Conservation (phyloP, 2,888 invertebrate genomes). For the Hermodice carunculata region DNA sequence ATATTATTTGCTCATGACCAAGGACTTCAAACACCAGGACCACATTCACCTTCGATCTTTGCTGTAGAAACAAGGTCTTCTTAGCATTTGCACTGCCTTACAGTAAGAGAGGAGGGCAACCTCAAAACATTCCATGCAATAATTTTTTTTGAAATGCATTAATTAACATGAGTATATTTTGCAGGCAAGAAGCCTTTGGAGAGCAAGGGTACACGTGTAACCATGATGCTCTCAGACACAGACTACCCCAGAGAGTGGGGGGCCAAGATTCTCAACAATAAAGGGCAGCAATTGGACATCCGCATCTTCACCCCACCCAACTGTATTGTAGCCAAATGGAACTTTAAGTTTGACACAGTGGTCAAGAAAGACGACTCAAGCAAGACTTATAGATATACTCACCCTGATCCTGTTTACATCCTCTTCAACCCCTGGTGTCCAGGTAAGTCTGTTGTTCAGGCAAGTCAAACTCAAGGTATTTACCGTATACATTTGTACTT, state of each 20-base stretch:
- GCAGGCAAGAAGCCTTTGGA: conserved; percentile 48
- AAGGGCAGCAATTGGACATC: conserved; percentile 33
- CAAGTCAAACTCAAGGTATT: too few species aligned
- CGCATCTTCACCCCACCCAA: conserved; percentile 49
- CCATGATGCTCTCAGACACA: conserved; percentile 50
- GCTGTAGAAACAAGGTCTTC: too few species aligned
- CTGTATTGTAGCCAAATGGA: conserved; percentile 55
- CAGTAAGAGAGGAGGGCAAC: too few species aligned
- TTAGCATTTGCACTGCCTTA: too few species aligned
- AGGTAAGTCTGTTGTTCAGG: conserved; percentile 72
- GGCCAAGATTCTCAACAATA: conserved; percentile 38
- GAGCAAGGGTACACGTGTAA: conserved; percentile 50
- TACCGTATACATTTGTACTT: too few species aligned
- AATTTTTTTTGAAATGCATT: too few species aligned
- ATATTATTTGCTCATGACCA: too few species aligned
- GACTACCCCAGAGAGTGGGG: conserved; percentile 51
- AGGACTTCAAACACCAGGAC: too few species aligned
- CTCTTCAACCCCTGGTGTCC: conserved; percentile 93
- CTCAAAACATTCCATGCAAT: too few species aligned
- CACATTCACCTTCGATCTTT: too few species aligned
- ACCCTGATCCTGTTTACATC: conserved; percentile 75
- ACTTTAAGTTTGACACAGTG: conserved; percentile 50
- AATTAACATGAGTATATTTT: too few species aligned
- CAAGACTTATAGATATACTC: conserved; percentile 40
- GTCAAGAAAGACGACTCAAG: conserved; percentile 36